Evolutionary conservation across 2,888 invertebrate genomes (phyloP).

Genomic region (Agriopis marginaria): DNA sequence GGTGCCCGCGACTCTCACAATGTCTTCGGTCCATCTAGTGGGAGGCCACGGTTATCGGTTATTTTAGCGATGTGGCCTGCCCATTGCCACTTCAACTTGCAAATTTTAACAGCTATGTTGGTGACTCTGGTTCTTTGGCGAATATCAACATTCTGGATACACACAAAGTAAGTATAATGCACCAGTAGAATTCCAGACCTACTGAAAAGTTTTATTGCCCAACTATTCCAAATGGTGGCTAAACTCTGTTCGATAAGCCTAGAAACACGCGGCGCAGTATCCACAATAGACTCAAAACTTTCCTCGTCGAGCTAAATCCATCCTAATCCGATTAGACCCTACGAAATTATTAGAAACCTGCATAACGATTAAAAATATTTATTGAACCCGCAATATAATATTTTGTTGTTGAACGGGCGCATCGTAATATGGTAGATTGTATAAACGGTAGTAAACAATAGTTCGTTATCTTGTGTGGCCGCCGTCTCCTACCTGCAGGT

Average conservation of each 20-base stretch:
- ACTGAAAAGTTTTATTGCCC: background rate
- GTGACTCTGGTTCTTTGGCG: too few relatives aligned
- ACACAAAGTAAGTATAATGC: too few relatives aligned
- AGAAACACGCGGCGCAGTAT: constrained; percentile 22
- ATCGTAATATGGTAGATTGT: constrained; percentile 34
- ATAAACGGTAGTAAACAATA: constrained; percentile 39
- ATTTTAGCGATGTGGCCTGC: too few relatives aligned
- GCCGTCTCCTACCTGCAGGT: constrained; percentile 19
- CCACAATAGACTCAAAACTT: constrained; percentile 13
- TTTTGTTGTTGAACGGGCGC: constrained; percentile 42
- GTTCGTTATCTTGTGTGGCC: constrained; percentile 39
- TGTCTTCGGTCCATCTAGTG: too few relatives aligned
- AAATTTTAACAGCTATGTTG: too few relatives aligned
- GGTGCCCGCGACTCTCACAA: too few relatives aligned
- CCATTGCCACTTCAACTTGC: too few relatives aligned
- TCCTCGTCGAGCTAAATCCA: constrained; percentile 9
- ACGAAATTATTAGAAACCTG: constrained; percentile 37
- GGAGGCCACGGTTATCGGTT: too few relatives aligned
- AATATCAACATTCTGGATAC: too few relatives aligned
- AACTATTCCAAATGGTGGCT: background rate
- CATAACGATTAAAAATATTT: constrained; percentile 28
- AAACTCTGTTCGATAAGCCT: background rate
- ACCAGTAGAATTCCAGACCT: background rate
- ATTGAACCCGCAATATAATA: constrained; percentile 32
- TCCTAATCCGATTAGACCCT: constrained; percentile 41